phyloP scores from a whole-genome alignment of 2,113 vertebrate species.

The Psettodes erumei region DNA sequence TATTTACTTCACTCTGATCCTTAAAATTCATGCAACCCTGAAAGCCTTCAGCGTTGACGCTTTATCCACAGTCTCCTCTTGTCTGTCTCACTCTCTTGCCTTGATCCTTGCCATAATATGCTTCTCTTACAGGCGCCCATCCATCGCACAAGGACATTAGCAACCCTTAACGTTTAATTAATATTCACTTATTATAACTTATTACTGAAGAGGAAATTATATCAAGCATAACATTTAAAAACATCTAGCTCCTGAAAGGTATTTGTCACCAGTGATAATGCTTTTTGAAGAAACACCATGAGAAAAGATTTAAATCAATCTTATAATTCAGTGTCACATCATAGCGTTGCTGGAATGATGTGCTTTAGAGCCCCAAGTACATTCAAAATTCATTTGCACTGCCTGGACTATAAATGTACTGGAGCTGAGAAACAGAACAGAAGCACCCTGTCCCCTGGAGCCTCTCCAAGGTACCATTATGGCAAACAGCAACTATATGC shows the following conservation, averaged over 20 bases:
- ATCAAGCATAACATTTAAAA: too few relatives aligned
- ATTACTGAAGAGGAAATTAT: not conserved
- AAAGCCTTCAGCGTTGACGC: not conserved
- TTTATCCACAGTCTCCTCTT: not conserved
- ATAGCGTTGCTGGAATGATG: not conserved
- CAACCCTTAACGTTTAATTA: not conserved
- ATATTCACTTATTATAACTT: too few relatives aligned
- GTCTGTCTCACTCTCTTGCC: not conserved
- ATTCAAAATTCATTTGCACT: not conserved
- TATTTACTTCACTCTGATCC: conserved; percentile 22
- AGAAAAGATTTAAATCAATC: not conserved
- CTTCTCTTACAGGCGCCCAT: not conserved
- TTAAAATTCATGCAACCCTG: not conserved
- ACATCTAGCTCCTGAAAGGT: not conserved
- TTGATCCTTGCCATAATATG: conserved; percentile 14
- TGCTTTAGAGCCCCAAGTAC: not conserved
- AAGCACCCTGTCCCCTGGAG: not conserved
- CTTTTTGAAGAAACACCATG: not conserved
- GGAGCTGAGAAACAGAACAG: not conserved
- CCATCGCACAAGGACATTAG: not conserved
- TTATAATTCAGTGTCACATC: not conserved
- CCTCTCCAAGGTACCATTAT: conserved; percentile 4
- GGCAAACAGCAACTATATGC: not conserved
- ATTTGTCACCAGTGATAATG: not conserved
- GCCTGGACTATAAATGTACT: not conserved